phyloP scores from a whole-genome alignment of 2,888 invertebrate genomes.

The Limnephilus auricula region DNA sequence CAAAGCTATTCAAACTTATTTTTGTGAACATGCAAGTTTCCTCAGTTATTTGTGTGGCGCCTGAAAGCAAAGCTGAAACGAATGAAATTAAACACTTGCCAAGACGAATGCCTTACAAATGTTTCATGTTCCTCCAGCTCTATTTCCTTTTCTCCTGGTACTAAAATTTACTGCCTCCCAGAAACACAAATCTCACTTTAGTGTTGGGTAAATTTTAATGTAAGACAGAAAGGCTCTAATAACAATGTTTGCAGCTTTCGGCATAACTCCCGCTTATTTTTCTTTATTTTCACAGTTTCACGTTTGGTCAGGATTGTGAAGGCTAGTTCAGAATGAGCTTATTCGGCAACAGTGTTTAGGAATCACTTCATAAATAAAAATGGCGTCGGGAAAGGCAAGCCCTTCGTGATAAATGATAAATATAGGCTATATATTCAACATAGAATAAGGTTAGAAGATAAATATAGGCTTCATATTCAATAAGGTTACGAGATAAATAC shows the following conservation, averaged over 20 bases:
- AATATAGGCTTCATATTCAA: too few species aligned
- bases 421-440: too few species aligned
- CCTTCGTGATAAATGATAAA: not conserved
- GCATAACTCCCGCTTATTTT: not conserved
- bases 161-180: constrained; percentile 15
- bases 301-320: not conserved
- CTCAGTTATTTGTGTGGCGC: not conserved
- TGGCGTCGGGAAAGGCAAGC: not conserved
- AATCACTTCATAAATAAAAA: not conserved
- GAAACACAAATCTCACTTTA: constrained; percentile 32
- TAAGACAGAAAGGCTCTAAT: constrained; percentile 12
- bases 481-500: too few species aligned
- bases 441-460: too few species aligned
- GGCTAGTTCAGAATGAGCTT: not conserved
- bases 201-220: constrained; percentile 32
- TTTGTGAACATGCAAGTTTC: too few species aligned
- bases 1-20: too few species aligned
- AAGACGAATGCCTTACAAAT: not conserved
- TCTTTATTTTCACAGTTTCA: not conserved
- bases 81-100: constrained; percentile 22
- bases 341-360: not conserved
- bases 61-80: not conserved
- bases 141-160: constrained; percentile 10
- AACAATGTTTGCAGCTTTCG: constrained; percentile 27
- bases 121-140: constrained; percentile 6